These are phyloP conservation scores for Amphibalanus amphitrite DNA, from an alignment of 1,140 invertebrate genomes.

Conservation along the genomic window DNA sequence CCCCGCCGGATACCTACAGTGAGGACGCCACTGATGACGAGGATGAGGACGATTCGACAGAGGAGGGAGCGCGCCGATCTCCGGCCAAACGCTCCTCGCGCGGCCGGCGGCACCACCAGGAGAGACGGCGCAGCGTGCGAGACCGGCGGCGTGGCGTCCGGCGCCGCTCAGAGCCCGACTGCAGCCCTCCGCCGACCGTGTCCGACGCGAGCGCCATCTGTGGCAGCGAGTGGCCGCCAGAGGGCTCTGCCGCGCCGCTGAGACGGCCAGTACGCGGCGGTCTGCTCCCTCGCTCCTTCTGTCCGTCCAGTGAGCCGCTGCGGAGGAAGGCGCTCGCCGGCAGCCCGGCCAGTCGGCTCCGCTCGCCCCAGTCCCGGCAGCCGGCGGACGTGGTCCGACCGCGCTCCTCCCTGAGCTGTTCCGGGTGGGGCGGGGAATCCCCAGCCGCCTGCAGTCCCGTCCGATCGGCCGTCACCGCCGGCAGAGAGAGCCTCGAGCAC, in stretches of 20 bases:
- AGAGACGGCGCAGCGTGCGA: neutral
- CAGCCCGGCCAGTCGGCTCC: neutral
- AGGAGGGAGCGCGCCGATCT: neutral
- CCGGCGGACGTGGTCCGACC: neutral
- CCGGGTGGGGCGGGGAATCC: neutral
- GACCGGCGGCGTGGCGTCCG: neutral
- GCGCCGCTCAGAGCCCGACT: neutral
- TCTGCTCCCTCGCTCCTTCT: neutral
- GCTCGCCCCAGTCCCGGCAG: neutral
- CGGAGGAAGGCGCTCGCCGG: neutral
- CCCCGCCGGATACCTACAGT: neutral
- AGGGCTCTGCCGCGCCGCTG: neutral
- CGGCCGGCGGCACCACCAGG: neutral
- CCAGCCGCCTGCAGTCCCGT: neutral
- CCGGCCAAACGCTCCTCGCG: neutral
- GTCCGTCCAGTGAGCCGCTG: conserved; percentile 3
- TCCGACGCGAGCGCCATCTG: neutral
- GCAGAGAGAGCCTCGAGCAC: neutral
- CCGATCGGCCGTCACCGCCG: no score
- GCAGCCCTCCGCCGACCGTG: neutral
- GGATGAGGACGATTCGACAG: neutral
- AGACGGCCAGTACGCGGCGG: no score
- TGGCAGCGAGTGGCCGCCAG: neutral
- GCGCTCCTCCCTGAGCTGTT: neutral
- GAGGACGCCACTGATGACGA: neutral